Base-by-base conservation (phyloP, 2,888 invertebrate genomes). In the Penaeus monodon region DNA sequence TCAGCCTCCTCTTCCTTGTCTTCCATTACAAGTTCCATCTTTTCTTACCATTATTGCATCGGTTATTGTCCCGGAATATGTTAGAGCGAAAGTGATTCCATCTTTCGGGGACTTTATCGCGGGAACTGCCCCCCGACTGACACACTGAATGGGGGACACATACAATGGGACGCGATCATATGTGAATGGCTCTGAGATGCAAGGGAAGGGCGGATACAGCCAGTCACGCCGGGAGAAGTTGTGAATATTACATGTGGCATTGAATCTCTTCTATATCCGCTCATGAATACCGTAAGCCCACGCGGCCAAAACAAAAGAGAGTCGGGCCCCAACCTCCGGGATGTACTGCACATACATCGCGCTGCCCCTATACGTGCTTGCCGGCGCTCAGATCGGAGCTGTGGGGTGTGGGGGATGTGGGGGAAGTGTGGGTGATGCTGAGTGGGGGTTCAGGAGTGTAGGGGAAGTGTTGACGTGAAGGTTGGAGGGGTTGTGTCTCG, bases 161-260 rank as follows among this genome's bases (percentile, higher is more conserved):
- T 27, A n/a, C 29, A 63, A 22, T 38, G 49, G 33, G 44, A 66
- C 24, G 44, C 66, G 80, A 44, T 66, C 10, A 49, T 76, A 76
- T 76, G 27, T 24, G 76, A 49, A 76, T 22, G 57, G 76, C 44
- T 12, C 49, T 27, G 76, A 76, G n/a, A 63, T 44, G 49, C 24
- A 44, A 24, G 33, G 81, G 33, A 57, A 70, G 70, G 44, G 33
- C 33, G 49, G 81, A 29, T n/a, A 65, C n/a, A 20, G 77, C 38
- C 14, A 64, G 66, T 22, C n/a, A 68, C 49, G 57, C 49, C 22
- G 77, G 44, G 44, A 77, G 77, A 29, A 66, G 44, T 68, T 66
- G 77, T 66, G 77, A 76, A 77, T 84, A 84, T 77, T 84, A 77
- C 76, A 84, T 84, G 84, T 84, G 84, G 77, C 65, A 78, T 78